Percentiles rank a stretch among this genome's conserved stretches.
These are phyloP conservation scores for Drosophila bipectinata DNA, from an alignment of 1,140 invertebrate genomes.

Conservation along the genomic window DNA sequence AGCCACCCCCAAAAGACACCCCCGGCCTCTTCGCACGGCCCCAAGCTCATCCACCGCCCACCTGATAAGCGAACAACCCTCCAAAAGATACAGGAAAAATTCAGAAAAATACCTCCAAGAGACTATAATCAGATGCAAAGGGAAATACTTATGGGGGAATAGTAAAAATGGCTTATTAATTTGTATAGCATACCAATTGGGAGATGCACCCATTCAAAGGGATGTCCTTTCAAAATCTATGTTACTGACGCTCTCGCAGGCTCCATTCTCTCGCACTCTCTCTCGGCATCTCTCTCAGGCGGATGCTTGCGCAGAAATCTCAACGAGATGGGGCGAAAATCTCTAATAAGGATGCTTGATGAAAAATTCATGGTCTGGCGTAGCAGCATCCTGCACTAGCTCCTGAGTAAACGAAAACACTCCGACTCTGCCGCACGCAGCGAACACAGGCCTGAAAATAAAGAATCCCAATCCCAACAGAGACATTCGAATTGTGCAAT, in stretches of 20 bases:
- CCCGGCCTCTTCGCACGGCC: not conserved
- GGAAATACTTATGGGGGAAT: not conserved
- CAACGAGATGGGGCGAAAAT: conserved; percentile 73
- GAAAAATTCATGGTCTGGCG: conserved; percentile 78
- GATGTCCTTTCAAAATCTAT: conserved; percentile 3
- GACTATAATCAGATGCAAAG: not conserved
- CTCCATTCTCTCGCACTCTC: conserved; percentile 4
- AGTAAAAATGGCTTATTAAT: not conserved
- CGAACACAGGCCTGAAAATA: conserved; percentile 43
- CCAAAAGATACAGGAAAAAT: conserved; percentile 3
- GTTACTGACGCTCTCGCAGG: not conserved
- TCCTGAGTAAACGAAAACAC: conserved; percentile 80
- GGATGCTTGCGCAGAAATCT: conserved; percentile 64
- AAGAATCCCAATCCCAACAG: conserved; percentile 10
- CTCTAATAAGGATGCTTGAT: conserved; percentile 75
- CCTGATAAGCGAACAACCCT: conserved; percentile 24
- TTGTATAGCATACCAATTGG: not conserved
- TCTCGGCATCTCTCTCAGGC: conserved; percentile 11
- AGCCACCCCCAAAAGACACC: conserved; percentile 55
- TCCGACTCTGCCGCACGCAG: conserved; percentile 76
- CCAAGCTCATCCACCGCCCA: not conserved
- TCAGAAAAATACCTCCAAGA: conserved; percentile 24
- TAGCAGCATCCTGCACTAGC: conserved; percentile 64
- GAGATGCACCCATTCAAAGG: conserved; percentile 21
- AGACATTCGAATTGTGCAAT: conserved; percentile 57